Base-by-base conservation (phyloP, 2,888 invertebrate species). In the Syrista parreyssii region DNA sequence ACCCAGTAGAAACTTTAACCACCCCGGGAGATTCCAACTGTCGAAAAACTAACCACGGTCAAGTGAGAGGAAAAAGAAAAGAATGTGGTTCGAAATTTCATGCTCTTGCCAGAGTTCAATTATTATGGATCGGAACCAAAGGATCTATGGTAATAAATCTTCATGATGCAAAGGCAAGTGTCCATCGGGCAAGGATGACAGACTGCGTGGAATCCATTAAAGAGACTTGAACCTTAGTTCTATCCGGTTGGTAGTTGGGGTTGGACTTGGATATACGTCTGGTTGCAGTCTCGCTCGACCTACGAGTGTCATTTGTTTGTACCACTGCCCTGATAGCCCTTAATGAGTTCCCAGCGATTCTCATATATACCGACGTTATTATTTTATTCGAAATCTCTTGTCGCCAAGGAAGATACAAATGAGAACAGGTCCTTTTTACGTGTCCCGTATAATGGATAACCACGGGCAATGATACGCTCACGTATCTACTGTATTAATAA, bases 321-420 rank as follows among this genome's bases (percentile, higher is more conserved):
- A 78, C 75, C 78, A 75, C 78, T 75, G 78, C 78, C 78, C 75
- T 73, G 78, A 78, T 78, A 78, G 78, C 75, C 74, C 73, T 76
- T 76, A 76, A 76, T 74, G 78, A 76, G 78, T 76, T 68, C 68
- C 34, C 76, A 78, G 78, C n/a, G 78, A 73, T 33, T 69, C 78
- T 78, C 78, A 78, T 32, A 23, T 32, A 33, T n/a, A 12, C 74
- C 23, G 74, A 34, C 11, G 6, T 35, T n/a, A 34, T 11, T 33
- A 30, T 55, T n/a, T 40, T 11, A 40, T 76, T 55, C 33, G 32
- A 34, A n/a, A 15, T 35, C 35, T 33, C 68, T n/a, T 23, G 68
- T 73, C 73, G 35, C 32, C 73, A 31, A 30, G n/a, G 68, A 73
- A 73, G 76, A 68, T 73, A 76, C 76, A 73, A 76, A 68, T 77